These are phyloP conservation scores for Lemur catta DNA, from an alignment of 2,797 vertebrate species.

Conservation along the genomic window DNA sequence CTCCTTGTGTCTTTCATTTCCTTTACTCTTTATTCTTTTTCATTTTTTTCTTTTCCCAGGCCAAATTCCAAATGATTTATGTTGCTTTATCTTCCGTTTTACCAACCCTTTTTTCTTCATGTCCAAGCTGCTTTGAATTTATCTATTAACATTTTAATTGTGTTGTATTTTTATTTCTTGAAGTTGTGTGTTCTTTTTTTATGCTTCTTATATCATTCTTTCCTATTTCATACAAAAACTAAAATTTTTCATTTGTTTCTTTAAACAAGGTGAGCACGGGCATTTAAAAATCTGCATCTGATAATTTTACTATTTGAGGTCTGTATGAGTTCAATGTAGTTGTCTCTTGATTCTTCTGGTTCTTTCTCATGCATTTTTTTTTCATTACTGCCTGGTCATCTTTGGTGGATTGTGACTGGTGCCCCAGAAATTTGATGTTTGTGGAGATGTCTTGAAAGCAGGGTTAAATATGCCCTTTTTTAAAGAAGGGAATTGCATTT, in stretches of 20 bases:
- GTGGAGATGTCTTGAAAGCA: not conserved
- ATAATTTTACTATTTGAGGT: not conserved
- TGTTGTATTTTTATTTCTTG: not conserved
- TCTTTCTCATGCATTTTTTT: not conserved
- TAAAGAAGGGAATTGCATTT: not conserved
- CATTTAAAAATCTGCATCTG: not conserved
- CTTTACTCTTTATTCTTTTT: not conserved
- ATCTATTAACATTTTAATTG: not conserved
- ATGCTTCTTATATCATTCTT: not conserved
- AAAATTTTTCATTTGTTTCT: not conserved
- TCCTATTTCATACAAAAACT: not conserved
- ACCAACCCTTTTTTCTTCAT: not conserved
- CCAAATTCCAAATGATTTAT: not conserved
- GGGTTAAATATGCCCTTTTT: not conserved
- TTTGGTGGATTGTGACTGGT: not conserved
- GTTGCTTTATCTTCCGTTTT: not conserved
- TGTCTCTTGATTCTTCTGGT: not conserved
- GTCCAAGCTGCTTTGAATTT: not conserved
- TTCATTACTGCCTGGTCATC: not conserved
- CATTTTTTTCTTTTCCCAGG: not conserved
- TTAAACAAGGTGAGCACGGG: not conserved
- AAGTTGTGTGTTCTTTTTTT: not conserved
- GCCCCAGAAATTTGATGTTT: not conserved
- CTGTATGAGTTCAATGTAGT: not conserved
- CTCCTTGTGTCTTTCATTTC: not conserved